These are phyloP conservation scores for Nematolebias whitei DNA, from an alignment of 2,113 vertebrate genomes.

Conservation along the genomic window DNA sequence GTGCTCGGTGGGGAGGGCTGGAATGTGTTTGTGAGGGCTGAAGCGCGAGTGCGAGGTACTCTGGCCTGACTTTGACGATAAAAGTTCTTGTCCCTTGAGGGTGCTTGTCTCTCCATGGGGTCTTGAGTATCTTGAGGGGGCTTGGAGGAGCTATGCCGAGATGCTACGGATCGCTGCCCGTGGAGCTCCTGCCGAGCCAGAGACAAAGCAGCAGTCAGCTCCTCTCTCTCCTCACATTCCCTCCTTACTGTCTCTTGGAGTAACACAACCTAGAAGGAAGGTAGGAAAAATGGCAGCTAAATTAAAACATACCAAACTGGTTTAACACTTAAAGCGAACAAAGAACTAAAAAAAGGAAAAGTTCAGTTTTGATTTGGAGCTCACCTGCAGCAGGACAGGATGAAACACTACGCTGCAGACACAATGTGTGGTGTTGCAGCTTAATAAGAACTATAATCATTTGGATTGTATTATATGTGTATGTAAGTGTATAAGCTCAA, in stretches of 20 bases:
- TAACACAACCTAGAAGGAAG: conserved; percentile 78
- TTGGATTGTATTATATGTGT: too few species aligned
- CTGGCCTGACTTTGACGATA: conserved; percentile 39
- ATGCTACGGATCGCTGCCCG: conserved; percentile 64
- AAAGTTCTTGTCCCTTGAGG: conserved; percentile 8
- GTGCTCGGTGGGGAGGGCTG: conserved; percentile 7
- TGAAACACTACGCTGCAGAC: too few species aligned
- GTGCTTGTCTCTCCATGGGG: conserved; percentile 27
- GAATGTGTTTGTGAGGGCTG: conserved; percentile 30
- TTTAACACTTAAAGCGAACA: neutral
- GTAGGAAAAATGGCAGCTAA: neutral
- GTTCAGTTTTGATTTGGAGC: too few species aligned
- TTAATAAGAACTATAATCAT: too few species aligned
- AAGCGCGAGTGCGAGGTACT: conserved; percentile 29
- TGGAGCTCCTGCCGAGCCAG: conserved; percentile 83
- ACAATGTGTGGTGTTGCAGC: too few species aligned
- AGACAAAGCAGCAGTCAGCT: conserved; percentile 86
- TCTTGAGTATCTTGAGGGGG: conserved; percentile 40
- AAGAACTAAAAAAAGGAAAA: neutral
- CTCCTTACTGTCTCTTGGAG: conserved; percentile 89
- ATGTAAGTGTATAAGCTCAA: too few species aligned
- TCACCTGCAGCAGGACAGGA: neutral
- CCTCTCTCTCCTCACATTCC: conserved; percentile 90
- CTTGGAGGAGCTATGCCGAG: conserved; percentile 42
- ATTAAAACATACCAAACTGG: neutral